phyloP scores from a whole-genome alignment of 2,113 vertebrate species.

The Albula glossodonta region DNA sequence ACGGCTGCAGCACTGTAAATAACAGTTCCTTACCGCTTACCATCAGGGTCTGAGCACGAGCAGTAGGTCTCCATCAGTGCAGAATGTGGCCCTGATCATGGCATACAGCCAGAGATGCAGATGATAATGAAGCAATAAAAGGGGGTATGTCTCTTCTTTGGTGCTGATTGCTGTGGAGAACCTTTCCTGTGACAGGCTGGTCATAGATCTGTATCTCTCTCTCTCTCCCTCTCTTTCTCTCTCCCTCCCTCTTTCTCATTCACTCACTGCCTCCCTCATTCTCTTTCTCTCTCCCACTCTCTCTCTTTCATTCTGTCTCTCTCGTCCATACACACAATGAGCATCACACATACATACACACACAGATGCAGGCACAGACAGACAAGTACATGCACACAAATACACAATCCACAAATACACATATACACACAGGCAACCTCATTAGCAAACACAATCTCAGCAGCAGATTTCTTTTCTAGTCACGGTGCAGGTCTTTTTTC shows the following conservation, averaged over 20 bases:
- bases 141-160: slow-evolving; percentile 21
- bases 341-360: not conserved
- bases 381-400: not conserved
- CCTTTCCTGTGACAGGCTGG: slow-evolving; percentile 21
- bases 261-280: not conserved
- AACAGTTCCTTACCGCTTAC: not conserved
- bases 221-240: slow-evolving; percentile 4
- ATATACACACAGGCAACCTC: not conserved
- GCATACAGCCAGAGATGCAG: not conserved
- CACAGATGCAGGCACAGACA: slow-evolving; percentile 20
- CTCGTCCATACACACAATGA: no score
- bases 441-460: not conserved
- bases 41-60: not conserved
- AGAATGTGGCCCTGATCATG: not conserved
- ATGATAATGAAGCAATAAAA: slow-evolving; percentile 16
- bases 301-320: not conserved
- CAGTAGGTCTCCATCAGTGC: not conserved
- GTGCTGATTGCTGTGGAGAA: slow-evolving; percentile 14
- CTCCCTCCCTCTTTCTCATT: no score
- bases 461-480: not conserved
- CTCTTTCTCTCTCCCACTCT: not conserved
- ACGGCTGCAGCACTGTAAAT: not conserved
- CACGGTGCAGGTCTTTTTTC: not conserved
- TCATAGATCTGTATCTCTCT: not conserved
- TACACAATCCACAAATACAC: not conserved